Conservation (phyloP, 2,888 invertebrate genomes). For the Agrotis segetum region DNA sequence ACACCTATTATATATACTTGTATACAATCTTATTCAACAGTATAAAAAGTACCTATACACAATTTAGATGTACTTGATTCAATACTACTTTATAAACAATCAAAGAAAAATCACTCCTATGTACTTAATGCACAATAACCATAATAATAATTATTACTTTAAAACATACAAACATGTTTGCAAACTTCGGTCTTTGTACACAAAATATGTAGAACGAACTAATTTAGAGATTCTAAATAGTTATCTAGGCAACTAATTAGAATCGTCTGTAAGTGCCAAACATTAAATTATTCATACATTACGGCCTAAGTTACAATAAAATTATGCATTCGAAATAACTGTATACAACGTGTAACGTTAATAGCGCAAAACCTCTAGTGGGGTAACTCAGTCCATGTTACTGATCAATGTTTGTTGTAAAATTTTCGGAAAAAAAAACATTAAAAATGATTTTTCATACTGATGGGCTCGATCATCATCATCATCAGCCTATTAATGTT, state of each 20-base stretch:
- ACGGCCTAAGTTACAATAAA: constrained; percentile 19
- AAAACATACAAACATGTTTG: constrained; percentile 9
- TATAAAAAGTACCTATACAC: constrained; percentile 64
- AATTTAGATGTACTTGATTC: constrained; percentile 15
- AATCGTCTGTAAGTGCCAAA: constrained; percentile 37
- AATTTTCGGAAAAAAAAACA: too few species aligned
- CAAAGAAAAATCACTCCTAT: constrained; percentile 10
- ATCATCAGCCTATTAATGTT: too few species aligned
- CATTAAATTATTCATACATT: constrained; percentile 20
- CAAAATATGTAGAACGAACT: constrained; percentile 25
- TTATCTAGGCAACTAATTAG: constrained; percentile 38
- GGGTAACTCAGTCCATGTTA: too few species aligned
- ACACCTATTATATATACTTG: constrained; percentile 54
- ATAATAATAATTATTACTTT: constrained; percentile 14
- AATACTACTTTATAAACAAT: constrained; percentile 19
- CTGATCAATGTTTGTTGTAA: too few species aligned
- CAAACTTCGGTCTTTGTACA: constrained; percentile 28
- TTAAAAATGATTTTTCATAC: too few species aligned
- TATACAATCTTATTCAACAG: constrained; percentile 57
- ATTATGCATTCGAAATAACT: constrained; percentile 35
- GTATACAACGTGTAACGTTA: too few species aligned
- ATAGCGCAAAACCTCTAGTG: too few species aligned
- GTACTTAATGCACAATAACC: constrained; percentile 23
- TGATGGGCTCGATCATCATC: too few species aligned
- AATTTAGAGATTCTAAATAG: constrained; percentile 43